Evolutionary conservation across 2,888 invertebrate species (phyloP).

Genomic region (Orgyia antiqua): DNA sequence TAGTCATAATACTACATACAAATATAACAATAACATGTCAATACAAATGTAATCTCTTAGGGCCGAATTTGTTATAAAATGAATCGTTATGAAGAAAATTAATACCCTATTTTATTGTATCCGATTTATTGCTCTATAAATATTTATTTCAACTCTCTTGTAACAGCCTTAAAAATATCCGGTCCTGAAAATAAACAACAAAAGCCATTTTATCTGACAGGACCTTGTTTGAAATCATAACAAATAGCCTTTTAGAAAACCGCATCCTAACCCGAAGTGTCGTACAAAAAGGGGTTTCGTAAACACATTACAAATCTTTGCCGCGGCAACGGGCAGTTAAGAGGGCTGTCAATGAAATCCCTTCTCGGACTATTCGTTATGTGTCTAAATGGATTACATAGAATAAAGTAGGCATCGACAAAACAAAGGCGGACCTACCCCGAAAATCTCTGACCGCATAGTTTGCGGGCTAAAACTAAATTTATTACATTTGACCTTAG

Average conservation of each 20-base stretch:
- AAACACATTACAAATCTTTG: slow-evolving; percentile 72
- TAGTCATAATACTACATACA: too few species aligned
- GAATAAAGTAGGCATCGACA: slow-evolving; percentile 72
- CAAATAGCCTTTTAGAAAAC: slow-evolving; percentile 74
- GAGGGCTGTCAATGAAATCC: slow-evolving; percentile 69
- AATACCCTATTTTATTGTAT: too few species aligned
- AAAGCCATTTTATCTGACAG: slow-evolving; percentile 70
- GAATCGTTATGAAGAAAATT: slow-evolving; percentile 17
- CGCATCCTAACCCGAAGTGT: slow-evolving; percentile 67
- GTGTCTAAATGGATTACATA: slow-evolving; percentile 72
- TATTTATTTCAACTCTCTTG: slow-evolving; percentile 44
- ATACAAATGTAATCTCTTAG: background rate
- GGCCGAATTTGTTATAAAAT: background rate
- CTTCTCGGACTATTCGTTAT: slow-evolving; percentile 65
- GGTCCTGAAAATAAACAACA: slow-evolving; percentile 64
- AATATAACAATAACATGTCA: too few species aligned
- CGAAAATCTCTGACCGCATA: slow-evolving; percentile 71
- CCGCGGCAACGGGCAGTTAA: slow-evolving; percentile 57
- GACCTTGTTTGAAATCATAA: slow-evolving; percentile 75
- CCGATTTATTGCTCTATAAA: slow-evolving; percentile 24
- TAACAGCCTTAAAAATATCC: slow-evolving; percentile 53
- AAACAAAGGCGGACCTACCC: slow-evolving; percentile 65
- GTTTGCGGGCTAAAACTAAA: slow-evolving; percentile 73
- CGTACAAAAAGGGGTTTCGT: slow-evolving; percentile 64
- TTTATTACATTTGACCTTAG: slow-evolving; percentile 76